Evolutionary conservation across 2,797 vertebrate genomes (phyloP).

Genomic region (Lutjanus argentimaculatus): DNA sequence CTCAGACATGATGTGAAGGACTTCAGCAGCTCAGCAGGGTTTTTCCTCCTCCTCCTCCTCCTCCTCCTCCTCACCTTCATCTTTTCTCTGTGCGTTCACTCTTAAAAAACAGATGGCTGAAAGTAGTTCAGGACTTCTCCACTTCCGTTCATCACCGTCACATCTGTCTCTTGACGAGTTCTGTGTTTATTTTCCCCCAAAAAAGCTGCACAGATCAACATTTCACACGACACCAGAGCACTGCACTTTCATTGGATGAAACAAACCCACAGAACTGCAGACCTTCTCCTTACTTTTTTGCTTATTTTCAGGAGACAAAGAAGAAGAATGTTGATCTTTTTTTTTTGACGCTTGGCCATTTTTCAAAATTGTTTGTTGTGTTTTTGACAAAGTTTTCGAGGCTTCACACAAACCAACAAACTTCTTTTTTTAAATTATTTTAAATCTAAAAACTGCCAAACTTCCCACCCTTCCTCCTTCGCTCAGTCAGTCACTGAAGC

Average conservation of each 20-base stretch:
- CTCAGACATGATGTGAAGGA: slow-evolving; percentile 30
- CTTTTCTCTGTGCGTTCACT: neutral
- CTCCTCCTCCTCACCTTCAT: neutral
- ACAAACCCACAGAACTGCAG: slow-evolving; percentile 42
- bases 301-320: slow-evolving; percentile 33
- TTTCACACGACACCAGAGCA: slow-evolving; percentile 48
- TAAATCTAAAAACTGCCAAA: slow-evolving; percentile 26
- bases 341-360: neutral
- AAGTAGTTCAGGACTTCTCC: neutral
- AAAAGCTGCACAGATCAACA: slow-evolving; percentile 41
- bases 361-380: neutral
- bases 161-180: neutral
- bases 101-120: neutral
- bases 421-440: slow-evolving; percentile 4
- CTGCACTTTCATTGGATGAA: slow-evolving; percentile 54
- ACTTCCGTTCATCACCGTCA: neutral
- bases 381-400: neutral
- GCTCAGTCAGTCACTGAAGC: slow-evolving; percentile 1
- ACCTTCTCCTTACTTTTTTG: neutral
- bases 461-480: neutral
- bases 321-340: slow-evolving; percentile 17
- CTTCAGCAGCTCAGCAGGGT: slow-evolving; percentile 9
- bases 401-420: slow-evolving; percentile 23
- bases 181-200: neutral
- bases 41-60: neutral